Evolutionary conservation across 2,888 invertebrate species (phyloP).

Genomic region (Microctonus hyperodae): DNA sequence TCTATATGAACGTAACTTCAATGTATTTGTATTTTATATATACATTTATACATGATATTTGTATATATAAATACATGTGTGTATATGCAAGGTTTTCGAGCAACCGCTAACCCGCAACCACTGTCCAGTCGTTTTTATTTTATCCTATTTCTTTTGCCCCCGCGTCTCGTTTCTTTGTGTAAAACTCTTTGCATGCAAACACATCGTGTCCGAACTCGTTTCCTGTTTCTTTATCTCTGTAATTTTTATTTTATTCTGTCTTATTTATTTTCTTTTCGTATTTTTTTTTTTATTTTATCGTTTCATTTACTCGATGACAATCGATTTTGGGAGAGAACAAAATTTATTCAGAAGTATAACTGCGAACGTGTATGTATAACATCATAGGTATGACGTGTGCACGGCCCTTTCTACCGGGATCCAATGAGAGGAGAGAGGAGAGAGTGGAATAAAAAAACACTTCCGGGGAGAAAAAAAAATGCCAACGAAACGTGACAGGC

Average conservation of each 20-base stretch:
- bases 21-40: background rate
- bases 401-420: background rate
- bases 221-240: background rate
- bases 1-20: background rate
- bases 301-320: background rate
- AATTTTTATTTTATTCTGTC: background rate
- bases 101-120: conserved; percentile 54
- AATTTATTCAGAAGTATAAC: background rate
- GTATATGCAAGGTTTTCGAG: conserved; percentile 48
- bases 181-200: conserved; percentile 31
- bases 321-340: background rate
- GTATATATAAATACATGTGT: conserved; percentile 1
- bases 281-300: no score
- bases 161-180: conserved; percentile 20
- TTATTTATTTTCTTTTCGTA: no score
- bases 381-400: background rate
- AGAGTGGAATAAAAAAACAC: conserved; percentile 7
- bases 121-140: conserved; percentile 45
- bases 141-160: conserved; percentile 27
- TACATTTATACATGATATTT: conserved; percentile 8
- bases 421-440: background rate
- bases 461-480: background rate
- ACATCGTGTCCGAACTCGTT: background rate
- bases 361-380: background rate
- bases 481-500: conserved; percentile 29